A percentile compares a stretch with the other conserved stretches of the same genome.
Conservation (phyloP, 2,797 vertebrate genomes). For the Eulemur albifrons region DNA sequence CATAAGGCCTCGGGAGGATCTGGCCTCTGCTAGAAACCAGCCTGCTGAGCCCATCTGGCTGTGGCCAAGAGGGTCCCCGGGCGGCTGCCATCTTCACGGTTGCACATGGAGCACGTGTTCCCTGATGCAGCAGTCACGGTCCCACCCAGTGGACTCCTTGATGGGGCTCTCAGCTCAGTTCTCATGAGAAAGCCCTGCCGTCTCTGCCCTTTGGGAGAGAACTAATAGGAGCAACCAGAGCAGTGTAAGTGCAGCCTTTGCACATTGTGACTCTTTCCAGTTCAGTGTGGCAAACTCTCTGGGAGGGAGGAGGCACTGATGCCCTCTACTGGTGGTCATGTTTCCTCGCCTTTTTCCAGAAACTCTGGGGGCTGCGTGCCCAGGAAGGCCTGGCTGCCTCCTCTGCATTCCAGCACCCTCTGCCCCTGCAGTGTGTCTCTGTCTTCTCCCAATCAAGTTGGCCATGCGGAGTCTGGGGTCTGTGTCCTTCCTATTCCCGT, state of each 20-base stretch:
- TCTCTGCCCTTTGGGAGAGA: not conserved
- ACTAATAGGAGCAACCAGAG: not conserved
- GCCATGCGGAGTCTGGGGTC: not conserved
- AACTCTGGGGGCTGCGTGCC: not conserved
- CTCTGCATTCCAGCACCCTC: not conserved
- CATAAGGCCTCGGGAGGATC: not conserved
- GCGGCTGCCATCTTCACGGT: not conserved
- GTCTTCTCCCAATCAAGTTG: not conserved
- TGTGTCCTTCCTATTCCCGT: not conserved
- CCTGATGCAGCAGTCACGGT: not conserved
- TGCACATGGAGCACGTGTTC: not conserved
- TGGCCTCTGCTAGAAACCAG: not conserved
- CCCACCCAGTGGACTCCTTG: not conserved
- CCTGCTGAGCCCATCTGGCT: not conserved
- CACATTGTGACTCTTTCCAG: not conserved
- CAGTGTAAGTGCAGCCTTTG: not conserved
- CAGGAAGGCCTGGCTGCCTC: not conserved
- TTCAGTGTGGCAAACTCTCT: not conserved
- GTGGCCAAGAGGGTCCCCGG: not conserved
- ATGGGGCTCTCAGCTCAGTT: not conserved
- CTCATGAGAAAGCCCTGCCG: not conserved
- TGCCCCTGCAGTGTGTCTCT: not conserved
- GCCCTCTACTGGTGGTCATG: fast-evolving
- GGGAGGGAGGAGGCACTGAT: not conserved
- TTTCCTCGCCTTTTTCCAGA: not conserved